Conservation (phyloP, 2,797 vertebrate genomes). For the Glossophaga mutica region DNA sequence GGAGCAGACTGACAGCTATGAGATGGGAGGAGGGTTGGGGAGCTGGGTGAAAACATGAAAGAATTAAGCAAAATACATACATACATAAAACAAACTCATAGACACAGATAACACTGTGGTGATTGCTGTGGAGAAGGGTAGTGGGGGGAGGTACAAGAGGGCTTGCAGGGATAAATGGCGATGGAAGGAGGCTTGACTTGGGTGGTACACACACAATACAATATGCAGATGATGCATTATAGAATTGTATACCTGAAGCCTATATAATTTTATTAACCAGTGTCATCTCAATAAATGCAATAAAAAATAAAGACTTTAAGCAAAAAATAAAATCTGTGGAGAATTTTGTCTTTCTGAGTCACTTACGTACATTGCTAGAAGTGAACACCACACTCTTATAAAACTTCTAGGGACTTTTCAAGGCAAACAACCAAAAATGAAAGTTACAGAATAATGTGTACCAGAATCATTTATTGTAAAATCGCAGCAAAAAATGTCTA, state of each 20-base stretch:
- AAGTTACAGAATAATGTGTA: not conserved
- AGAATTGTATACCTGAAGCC: not conserved
- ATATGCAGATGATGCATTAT: not conserved
- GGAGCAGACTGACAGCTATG: not conserved
- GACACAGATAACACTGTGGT: not conserved
- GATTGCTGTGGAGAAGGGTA: no score
- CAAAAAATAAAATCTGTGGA: not conserved
- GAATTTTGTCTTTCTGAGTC: not conserved
- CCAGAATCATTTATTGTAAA: not conserved
- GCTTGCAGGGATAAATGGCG: not conserved
- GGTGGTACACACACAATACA: not conserved
- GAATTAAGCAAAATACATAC: not conserved
- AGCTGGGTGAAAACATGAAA: not conserved
- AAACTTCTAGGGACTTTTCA: not conserved
- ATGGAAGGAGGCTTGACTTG: not conserved
- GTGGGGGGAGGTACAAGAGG: no score
- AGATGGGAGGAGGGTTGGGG: not conserved
- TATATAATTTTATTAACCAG: not conserved
- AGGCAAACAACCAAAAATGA: not conserved
- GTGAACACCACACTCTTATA: not conserved
- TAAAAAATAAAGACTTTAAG: not conserved
- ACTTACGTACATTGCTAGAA: not conserved
- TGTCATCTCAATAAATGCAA: not conserved
- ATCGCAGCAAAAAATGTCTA: not conserved
- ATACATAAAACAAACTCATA: not conserved